Conservation (phyloP, 2,888 invertebrate genomes). For the Andrena praecox region DNA sequence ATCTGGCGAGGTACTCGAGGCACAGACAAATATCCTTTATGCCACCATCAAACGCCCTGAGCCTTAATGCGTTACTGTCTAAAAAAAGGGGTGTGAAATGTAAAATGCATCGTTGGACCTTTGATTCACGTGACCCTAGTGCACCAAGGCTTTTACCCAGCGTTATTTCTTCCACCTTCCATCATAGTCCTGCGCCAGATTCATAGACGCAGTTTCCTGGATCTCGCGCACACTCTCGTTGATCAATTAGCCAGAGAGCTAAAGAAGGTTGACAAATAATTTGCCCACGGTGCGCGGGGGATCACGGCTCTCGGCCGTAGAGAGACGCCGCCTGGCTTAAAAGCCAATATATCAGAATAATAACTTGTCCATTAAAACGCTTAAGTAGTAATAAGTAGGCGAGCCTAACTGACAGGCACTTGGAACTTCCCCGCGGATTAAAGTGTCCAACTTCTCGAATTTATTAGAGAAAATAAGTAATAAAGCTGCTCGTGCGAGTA, state of each 20-base stretch:
- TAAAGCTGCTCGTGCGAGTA: conserved; percentile 47
- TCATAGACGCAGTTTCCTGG: neutral
- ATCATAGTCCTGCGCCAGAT: neutral
- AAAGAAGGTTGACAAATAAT: conserved; percentile 67
- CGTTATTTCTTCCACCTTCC: neutral
- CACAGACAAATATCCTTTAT: too few species aligned
- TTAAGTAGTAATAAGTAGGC: conserved; percentile 84
- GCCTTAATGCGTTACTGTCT: too few species aligned
- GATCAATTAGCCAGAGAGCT: conserved; percentile 65
- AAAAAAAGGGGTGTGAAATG: too few species aligned
- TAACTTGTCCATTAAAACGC: conserved; percentile 85
- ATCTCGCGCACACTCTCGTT: conserved; percentile 8
- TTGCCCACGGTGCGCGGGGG: conserved; percentile 52
- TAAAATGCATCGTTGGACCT: too few species aligned
- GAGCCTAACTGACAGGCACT: conserved; percentile 81
- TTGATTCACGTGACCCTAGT: too few species aligned
- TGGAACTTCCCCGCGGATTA: conserved; percentile 80
- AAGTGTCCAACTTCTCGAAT: conserved; percentile 81
- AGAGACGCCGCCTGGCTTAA: conserved; percentile 74
- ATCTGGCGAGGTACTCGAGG: neutral
- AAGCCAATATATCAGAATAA: conserved; percentile 82
- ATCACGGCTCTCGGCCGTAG: conserved; percentile 58
- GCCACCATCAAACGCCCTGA: too few species aligned
- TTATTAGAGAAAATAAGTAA: conserved; percentile 79
- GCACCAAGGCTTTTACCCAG: neutral